Evolutionary conservation across 1,140 invertebrate genomes (phyloP).

Genomic region (Tigriopus japonicus): DNA sequence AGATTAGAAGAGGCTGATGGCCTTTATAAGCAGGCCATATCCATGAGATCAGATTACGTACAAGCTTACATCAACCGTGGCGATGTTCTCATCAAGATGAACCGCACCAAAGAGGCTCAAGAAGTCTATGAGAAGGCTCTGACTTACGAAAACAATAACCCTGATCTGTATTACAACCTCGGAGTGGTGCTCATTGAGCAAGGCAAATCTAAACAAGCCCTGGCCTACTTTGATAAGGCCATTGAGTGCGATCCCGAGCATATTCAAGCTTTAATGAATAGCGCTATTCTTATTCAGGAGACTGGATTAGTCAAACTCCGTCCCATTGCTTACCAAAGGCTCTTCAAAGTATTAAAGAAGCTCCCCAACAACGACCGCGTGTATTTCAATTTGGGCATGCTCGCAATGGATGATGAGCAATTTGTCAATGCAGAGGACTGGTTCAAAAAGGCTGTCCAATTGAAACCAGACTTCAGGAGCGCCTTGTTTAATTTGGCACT

Average conservation of each 20-base stretch:
- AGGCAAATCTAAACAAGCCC: conserved; percentile 15
- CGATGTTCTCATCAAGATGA: conserved; percentile 85
- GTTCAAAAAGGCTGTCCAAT: conserved; percentile 50
- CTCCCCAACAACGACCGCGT: conserved; percentile 14
- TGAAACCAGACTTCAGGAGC: conserved; percentile 39
- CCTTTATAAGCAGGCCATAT: conserved; percentile 80
- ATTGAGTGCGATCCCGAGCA: conserved; percentile 5
- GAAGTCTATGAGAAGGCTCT: conserved; percentile 41
- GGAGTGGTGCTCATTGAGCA: conserved; percentile 55
- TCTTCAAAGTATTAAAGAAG: conserved; percentile 10
- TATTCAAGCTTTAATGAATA: conserved; percentile 2
- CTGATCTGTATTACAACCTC: conserved; percentile 81
- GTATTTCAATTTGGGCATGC: conserved; percentile 17
- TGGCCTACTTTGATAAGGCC: conserved; percentile 11
- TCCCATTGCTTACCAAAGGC: conserved; percentile 13
- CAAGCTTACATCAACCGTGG: conserved; percentile 93
- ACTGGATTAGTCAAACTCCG: background rate
- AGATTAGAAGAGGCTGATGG: conserved; percentile 80
- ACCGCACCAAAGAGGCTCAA: conserved; percentile 76
- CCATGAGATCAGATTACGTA: conserved; percentile 90
- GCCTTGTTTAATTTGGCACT: conserved; percentile 12
- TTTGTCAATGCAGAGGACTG: conserved; percentile 39
- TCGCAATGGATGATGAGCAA: conserved; percentile 14
- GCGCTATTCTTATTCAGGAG: conserved; percentile 12
- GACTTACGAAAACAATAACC: conserved; percentile 49